Percentiles rank a stretch among this genome's conserved stretches.
Conservation (phyloP, 2,888 invertebrate genomes). For the Noctua fimbriata region DNA sequence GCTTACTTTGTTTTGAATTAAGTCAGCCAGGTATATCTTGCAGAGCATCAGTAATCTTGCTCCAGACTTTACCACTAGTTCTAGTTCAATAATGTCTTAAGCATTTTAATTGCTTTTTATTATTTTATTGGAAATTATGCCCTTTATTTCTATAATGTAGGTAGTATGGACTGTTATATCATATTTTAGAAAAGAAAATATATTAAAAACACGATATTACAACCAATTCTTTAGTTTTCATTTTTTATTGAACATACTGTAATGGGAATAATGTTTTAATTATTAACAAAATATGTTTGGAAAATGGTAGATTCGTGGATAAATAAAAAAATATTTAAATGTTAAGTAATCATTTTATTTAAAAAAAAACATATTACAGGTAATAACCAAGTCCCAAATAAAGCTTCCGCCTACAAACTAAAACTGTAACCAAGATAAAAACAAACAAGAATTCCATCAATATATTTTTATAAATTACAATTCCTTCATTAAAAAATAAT, state of each 20-base stretch:
- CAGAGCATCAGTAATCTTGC: not conserved
- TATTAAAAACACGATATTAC: too few species aligned
- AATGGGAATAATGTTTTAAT: not conserved
- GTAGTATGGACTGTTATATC: not conserved
- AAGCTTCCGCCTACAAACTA: not conserved
- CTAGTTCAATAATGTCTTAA: not conserved
- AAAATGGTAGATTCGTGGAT: not conserved
- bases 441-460: not conserved
- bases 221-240: not conserved
- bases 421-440: too few species aligned
- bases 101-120: not conserved
- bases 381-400: not conserved
- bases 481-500: not conserved
- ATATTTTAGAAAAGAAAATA: not conserved
- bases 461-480: not conserved
- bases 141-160: not conserved
- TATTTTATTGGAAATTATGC: not conserved
- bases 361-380: not conserved
- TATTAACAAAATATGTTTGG: not conserved
- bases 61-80: not conserved
- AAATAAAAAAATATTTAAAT: not conserved
- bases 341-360: not conserved
- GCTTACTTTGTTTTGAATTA: not conserved
- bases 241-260: not conserved
- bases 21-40: not conserved